A percentile compares a stretch with the other conserved stretches of the same genome.
These are phyloP conservation scores for Girardinichthys multiradiatus DNA, from an alignment of 2,113 vertebrate genomes.

Conservation along the genomic window DNA sequence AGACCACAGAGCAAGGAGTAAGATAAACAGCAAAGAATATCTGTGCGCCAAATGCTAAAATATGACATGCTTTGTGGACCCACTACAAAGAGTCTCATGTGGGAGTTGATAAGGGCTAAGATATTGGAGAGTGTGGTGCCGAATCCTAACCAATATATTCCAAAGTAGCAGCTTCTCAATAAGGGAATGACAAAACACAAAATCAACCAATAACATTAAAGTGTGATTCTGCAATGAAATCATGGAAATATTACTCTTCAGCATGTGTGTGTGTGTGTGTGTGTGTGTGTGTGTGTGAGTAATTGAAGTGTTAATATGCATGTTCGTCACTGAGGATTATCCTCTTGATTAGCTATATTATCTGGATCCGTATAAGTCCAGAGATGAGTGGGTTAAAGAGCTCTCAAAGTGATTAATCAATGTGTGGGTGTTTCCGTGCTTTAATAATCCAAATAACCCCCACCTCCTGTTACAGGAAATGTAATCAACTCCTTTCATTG, in stretches of 20 bases:
- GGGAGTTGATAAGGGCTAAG: conserved; percentile 56
- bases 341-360: conserved; percentile 71
- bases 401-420: conserved; percentile 61
- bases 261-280: not conserved
- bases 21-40: conserved; percentile 59
- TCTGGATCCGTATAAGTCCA: conserved; percentile 59
- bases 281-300: conserved; percentile 7
- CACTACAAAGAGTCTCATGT: conserved; percentile 56
- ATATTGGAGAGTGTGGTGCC: conserved; percentile 43
- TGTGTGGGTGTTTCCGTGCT: conserved; percentile 51
- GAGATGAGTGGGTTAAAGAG: conserved; percentile 73
- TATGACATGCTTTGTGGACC: conserved; percentile 63
- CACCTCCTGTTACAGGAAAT: conserved; percentile 14
- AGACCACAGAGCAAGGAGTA: conserved; percentile 57
- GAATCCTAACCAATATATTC: conserved; percentile 57
- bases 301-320: conserved; percentile 46
- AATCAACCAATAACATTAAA: conserved; percentile 32
- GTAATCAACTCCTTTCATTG: conserved; percentile 17
- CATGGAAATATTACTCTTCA: conserved; percentile 27
- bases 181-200: conserved; percentile 31
- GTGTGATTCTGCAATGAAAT: conserved; percentile 38
- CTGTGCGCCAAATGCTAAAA: conserved; percentile 62
- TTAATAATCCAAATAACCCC: conserved; percentile 39
- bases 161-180: conserved; percentile 32
- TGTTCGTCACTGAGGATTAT: conserved; percentile 61